Evolutionary conservation across 2,888 invertebrate species (phyloP), one percentile per base, ranked within the genome.

Genomic region (Euplexia lucipara): DNA sequence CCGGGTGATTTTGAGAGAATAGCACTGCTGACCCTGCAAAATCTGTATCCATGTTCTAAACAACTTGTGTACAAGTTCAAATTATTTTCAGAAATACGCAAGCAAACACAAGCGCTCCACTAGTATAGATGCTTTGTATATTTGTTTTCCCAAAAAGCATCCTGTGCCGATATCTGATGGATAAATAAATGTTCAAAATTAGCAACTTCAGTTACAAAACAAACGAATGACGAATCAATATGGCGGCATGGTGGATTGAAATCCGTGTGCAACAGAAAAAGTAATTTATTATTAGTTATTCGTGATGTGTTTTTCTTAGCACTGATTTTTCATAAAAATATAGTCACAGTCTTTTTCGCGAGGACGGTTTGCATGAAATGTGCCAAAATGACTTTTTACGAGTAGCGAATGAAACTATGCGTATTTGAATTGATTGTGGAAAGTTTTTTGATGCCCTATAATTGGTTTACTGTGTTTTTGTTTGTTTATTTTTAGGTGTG

Each of bases 141-240:
- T 79, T 76, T 79, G 7, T 77, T 69, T 77, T 59, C 51, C 12
- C 37, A 53, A 59, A 69, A 49, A 52, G 60, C 68, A 78, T 81
- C 71, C 66, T 67, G 67, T 42, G 4, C 49, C 22, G 63, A 70
- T 57, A 49, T 52, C 8, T 61, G 62, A 66, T 51, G 54, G 57
- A 58, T 67, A 79, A 75, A 79, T 57, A 68, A 62, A 56, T 44
- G 18, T 48, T 49, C 52, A 51, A 71, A 63, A 70, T 77, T 62
- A 66, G 63, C 71, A 60, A 60, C n/a, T 66, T 64, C 60, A 51
- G 39, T 56, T 34, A 57, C 61, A 70, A 72, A 77, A 77, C 69
- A 75, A 75, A 47, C 42, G 22, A 3, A 69, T 79, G 66, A 78
- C 66, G 68, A 80, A 69, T 48, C 65, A 66, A 74, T 74, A 61